Evolutionary conservation across 2,113 vertebrate species (phyloP), one percentile per base, ranked within the genome.

Genomic region (Octodon degus): DNA sequence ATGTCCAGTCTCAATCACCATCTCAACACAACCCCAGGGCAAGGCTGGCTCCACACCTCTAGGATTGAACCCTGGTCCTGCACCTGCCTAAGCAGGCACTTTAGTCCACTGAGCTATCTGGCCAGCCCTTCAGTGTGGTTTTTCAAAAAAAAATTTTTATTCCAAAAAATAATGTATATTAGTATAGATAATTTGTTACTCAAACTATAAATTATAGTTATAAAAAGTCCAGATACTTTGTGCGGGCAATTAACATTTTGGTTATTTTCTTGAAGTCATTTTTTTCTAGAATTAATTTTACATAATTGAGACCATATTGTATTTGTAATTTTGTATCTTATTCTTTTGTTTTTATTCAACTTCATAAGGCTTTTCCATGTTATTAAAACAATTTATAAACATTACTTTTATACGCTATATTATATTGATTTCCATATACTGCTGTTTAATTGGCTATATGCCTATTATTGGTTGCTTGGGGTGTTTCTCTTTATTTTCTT

Each of bases 351-450:
- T 91, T 91, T n/a, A 77, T 65, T 93, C 47, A 94, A 80, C 10
- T 65, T 62, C 86, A 82, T 92, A 92, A 63, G 20, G 17, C 55
- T 80, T 95, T 92, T 89, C 27, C 5, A 30, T 79, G 74, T 96
- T 92, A 92, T 95, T 96, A 94, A 90, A 92, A 67, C 83, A 94
- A 90, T 96, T 95, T 92, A 34, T 97, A 96, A 96, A 92, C 77
- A 87, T 96, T 92, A 62, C 86, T 91, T 93, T 96, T 88, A 68
- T 94, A 91, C 80, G 53, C 24, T 95, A 3, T 19, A 58, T 92
- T 93, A 79, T 68, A n/a, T 91, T 83, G 30, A 93, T 94, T 96
- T 97, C 24, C 86, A 34, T 81, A 85, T 77, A 90, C 17, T 40
- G n/a, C 32, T 86, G 11, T 30, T 97, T 82, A 96, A 76, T 93